These are phyloP conservation scores for Chaunax sp. DNA, from an alignment of 2,797 vertebrate species.

Conservation along the genomic window DNA sequence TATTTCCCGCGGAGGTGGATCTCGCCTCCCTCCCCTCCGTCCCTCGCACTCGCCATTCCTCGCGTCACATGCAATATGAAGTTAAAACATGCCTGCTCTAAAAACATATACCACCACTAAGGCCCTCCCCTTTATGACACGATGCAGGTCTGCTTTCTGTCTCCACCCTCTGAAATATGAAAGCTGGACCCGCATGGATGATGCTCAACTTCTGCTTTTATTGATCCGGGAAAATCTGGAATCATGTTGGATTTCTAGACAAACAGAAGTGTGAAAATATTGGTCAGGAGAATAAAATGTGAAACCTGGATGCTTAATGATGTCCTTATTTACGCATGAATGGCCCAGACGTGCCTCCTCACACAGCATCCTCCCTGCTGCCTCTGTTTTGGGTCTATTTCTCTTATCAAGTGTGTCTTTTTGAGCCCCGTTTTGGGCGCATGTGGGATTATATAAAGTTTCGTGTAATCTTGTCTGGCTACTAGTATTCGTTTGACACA, in stretches of 20 bases:
- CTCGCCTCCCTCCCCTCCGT: conserved; percentile 55
- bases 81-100: conserved; percentile 75
- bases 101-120: conserved; percentile 82
- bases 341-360: background rate
- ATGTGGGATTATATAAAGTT: conserved; percentile 73
- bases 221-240: background rate
- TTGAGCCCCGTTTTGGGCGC: conserved; percentile 39
- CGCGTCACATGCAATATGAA: conserved; percentile 77
- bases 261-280: background rate
- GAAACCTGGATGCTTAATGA: background rate
- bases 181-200: conserved; percentile 34
- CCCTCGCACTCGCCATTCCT: conserved; percentile 64
- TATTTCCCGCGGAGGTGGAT: conserved; percentile 79
- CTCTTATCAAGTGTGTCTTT: conserved; percentile 51
- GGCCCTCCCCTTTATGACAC: conserved; percentile 84
- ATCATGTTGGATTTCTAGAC: background rate
- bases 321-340: conserved; percentile 22
- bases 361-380: conserved; percentile 1
- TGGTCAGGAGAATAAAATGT: too few relatives aligned
- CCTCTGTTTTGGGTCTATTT: conserved; percentile 31
- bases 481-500: conserved; percentile 80
- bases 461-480: conserved; percentile 77
- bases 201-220: conserved; percentile 4
- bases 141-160: conserved; percentile 70
- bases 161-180: conserved; percentile 77